phyloP scores from a whole-genome alignment of 2,113 vertebrate genomes.

The Cathartes aura region DNA sequence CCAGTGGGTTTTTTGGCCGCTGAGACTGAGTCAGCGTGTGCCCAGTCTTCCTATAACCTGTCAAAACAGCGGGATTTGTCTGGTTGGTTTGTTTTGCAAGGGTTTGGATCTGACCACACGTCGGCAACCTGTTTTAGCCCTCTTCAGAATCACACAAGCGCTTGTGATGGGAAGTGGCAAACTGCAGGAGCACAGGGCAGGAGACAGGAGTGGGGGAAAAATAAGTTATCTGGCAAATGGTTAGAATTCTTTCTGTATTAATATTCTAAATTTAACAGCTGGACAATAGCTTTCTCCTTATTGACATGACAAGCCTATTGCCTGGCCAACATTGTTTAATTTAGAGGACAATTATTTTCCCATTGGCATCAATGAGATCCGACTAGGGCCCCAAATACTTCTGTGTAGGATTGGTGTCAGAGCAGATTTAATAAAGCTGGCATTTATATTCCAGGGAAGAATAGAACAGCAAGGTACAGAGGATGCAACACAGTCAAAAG shows the following conservation, averaged over 20 bases:
- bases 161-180: not conserved
- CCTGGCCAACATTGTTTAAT: not conserved
- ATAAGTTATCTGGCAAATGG: not conserved
- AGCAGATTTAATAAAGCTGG: not conserved
- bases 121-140: not conserved
- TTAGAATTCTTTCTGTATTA: not conserved
- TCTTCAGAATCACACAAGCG: not conserved
- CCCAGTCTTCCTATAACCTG: not conserved
- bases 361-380: not conserved
- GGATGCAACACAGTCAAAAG: not conserved
- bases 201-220: not conserved
- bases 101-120: not conserved
- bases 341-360: slow-evolving; percentile 2
- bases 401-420: not conserved
- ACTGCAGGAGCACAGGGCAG: not conserved
- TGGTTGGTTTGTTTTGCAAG: not conserved
- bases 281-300: not conserved
- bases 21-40: not conserved
- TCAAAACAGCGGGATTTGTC: not conserved
- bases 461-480: slow-evolving; percentile 13
- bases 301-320: not conserved
- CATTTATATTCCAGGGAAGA: not conserved
- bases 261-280: not conserved
- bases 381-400: not conserved
- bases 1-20: not conserved